These are phyloP conservation scores for Megalops cyprinoides DNA, from an alignment of 2,797 vertebrate genomes.

Conservation along the genomic window DNA sequence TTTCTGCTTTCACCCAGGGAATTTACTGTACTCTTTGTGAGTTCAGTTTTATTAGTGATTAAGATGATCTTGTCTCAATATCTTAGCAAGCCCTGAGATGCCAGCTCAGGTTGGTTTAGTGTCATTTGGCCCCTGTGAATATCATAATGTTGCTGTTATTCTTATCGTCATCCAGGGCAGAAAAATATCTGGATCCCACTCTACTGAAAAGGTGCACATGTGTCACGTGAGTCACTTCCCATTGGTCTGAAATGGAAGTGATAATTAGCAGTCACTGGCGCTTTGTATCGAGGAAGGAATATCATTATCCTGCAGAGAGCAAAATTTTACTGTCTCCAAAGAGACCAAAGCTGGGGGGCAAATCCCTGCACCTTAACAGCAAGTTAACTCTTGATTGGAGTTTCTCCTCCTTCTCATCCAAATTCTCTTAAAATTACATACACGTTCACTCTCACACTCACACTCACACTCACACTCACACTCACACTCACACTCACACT, in stretches of 20 bases:
- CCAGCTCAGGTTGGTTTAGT: too few species aligned
- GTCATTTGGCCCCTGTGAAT: too few species aligned
- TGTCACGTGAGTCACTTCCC: conserved; percentile 86
- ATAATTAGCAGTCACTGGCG: conserved; percentile 74
- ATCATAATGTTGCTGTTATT: conserved; percentile 1
- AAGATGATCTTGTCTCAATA: too few species aligned
- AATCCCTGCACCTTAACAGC: conserved; percentile 76
- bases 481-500: too few species aligned
- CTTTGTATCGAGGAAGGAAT: conserved; percentile 86
- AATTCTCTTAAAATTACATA: conserved; percentile 66
- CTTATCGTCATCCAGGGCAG: neutral
- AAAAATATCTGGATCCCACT: conserved; percentile 84
- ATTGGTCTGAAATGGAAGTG: conserved; percentile 86
- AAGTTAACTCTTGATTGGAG: conserved; percentile 79
- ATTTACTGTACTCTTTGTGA: neutral
- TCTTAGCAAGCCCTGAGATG: too few species aligned
- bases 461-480: too few species aligned
- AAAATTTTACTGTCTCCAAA: conserved; percentile 84
- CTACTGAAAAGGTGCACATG: conserved; percentile 74
- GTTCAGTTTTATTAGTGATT: too few species aligned
- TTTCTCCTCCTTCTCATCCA: conserved; percentile 62
- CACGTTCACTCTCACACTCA: too few species aligned
- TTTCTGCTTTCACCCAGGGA: too few species aligned
- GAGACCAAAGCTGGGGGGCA: conserved; percentile 83
- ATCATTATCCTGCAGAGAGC: conserved; percentile 86